A percentile compares a stretch with the other conserved stretches of the same genome.
Evolutionary conservation across 2,113 vertebrate genomes (phyloP).

Genomic region (Leptobrachium ailaonicum): DNA sequence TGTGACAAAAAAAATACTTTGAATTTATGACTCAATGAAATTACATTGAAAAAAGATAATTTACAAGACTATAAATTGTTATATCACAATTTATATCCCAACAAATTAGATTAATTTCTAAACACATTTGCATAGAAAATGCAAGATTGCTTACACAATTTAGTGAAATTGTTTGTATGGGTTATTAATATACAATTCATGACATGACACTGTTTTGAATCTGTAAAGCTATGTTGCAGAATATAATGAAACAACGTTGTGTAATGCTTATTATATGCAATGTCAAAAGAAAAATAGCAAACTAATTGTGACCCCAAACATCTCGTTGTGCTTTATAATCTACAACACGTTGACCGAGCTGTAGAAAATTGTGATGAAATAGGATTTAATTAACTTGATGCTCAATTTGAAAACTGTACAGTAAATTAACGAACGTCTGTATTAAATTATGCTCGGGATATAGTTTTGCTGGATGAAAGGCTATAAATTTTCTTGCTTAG

Average conservation of each 20-base stretch:
- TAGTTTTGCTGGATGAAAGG: background rate
- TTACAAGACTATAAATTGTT: constrained; percentile 61
- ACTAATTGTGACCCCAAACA: background rate
- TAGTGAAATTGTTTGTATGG: constrained; percentile 47
- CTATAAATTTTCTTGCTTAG: background rate
- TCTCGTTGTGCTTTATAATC: background rate
- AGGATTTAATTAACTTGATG: constrained; percentile 3
- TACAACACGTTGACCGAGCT: background rate
- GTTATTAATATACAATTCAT: background rate
- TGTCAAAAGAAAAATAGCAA: background rate
- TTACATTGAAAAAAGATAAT: constrained; percentile 54
- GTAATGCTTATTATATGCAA: background rate
- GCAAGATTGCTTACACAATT: constrained; percentile 18
- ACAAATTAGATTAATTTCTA: constrained; percentile 63
- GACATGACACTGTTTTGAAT: too few species aligned
- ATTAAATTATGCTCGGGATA: background rate
- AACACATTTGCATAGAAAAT: constrained; percentile 63
- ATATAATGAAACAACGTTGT: background rate
- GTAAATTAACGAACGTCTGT: background rate
- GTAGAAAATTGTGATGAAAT: background rate
- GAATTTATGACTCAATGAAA: constrained; percentile 60
- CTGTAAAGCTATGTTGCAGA: too few species aligned
- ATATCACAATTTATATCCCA: constrained; percentile 53
- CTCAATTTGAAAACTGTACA: background rate
- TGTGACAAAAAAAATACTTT: constrained; percentile 52